Evolutionary conservation across 2,888 invertebrate genomes (phyloP).

Genomic region (Acrobasis consociella): DNA sequence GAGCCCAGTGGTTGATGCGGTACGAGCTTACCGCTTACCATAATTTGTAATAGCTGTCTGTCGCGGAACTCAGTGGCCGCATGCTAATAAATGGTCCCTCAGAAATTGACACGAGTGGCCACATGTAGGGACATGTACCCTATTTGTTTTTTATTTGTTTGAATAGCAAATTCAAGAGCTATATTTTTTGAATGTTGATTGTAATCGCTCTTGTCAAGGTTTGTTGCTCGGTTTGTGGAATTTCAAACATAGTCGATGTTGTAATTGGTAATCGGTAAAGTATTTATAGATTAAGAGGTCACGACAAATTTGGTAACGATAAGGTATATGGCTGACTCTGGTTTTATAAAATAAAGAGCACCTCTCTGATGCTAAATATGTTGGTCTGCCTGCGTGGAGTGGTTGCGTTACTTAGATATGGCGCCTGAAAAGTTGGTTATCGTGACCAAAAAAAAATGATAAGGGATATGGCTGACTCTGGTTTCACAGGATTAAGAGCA

Average conservation of each 20-base stretch:
- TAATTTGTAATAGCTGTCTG: slow-evolving; percentile 74
- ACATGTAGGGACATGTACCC: slow-evolving; percentile 13
- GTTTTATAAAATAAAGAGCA: too few relatives aligned
- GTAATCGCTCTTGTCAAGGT: background rate
- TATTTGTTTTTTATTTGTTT: slow-evolving; percentile 31
- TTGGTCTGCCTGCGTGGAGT: too few relatives aligned
- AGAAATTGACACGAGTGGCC: slow-evolving; percentile 39
- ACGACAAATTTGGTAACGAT: too few relatives aligned
- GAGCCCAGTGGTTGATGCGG: slow-evolving; percentile 45
- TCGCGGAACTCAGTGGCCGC: slow-evolving; percentile 59
- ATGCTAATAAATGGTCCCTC: slow-evolving; percentile 61
- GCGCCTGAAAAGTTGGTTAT: too few relatives aligned
- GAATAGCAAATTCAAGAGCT: background rate
- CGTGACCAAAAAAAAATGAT: too few relatives aligned
- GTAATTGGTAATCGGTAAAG: too few relatives aligned
- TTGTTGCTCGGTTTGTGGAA: background rate
- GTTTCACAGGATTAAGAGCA: too few relatives aligned
- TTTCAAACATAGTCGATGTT: background rate
- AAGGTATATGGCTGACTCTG: too few relatives aligned
- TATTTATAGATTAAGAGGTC: too few relatives aligned
- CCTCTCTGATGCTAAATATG: too few relatives aligned
- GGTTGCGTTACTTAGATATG: too few relatives aligned
- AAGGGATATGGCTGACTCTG: too few relatives aligned
- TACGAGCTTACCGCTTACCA: slow-evolving; percentile 63
- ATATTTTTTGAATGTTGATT: background rate